Conservation (phyloP, 2,888 invertebrate species). For the Drosophila colorata region DNA sequence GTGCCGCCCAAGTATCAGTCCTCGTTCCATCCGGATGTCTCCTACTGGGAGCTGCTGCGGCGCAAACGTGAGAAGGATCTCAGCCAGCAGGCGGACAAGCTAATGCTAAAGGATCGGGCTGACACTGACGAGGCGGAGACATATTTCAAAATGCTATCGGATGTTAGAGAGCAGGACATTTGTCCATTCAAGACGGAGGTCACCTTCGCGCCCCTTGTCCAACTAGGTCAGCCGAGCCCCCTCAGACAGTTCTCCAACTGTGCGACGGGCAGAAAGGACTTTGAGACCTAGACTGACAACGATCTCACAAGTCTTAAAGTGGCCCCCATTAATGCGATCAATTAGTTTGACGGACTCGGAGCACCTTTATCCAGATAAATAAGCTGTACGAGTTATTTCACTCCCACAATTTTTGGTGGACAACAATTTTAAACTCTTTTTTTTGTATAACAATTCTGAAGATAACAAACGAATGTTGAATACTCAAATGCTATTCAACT, state of each 20-base stretch:
- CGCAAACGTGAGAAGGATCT: conserved; percentile 2
- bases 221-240: neutral
- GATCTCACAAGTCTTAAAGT: no score
- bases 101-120: neutral
- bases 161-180: neutral
- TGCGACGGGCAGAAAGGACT: neutral
- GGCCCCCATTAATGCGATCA: neutral
- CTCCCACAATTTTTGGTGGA: neutral
- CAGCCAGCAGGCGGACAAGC: neutral
- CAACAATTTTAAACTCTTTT: neutral
- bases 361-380: neutral
- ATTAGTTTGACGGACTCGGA: neutral
- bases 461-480: neutral
- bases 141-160: neutral
- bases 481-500: no score
- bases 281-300: no score
- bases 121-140: neutral
- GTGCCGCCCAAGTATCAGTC: conserved; percentile 5
- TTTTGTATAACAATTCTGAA: neutral
- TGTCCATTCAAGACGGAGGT: neutral
- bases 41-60: conserved; percentile 22
- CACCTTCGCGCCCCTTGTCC: neutral
- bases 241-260: neutral
- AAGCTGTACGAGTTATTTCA: neutral
- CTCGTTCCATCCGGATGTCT: conserved; percentile 7